These are phyloP conservation scores for Paratrypauchen microcephalus DNA, from an alignment of 2,797 vertebrate species.

Conservation along the genomic window DNA sequence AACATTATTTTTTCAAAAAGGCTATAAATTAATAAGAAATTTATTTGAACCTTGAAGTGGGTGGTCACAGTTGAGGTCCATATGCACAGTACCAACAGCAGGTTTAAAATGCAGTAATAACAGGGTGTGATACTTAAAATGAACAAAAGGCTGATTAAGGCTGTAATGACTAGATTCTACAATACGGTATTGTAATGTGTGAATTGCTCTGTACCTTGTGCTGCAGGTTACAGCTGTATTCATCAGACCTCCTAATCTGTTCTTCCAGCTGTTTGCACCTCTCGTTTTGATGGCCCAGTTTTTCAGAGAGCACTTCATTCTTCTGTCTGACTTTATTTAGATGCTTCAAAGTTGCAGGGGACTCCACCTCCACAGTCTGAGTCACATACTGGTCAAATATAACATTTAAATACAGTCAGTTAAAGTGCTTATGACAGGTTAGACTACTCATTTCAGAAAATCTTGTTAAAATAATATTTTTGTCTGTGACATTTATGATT, in stretches of 20 bases:
- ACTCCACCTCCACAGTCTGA: slow-evolving; percentile 80
- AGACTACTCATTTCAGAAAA: too few relatives aligned
- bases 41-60: too few relatives aligned
- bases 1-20: too few relatives aligned
- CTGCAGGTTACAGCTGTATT: slow-evolving; percentile 77
- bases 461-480: too few relatives aligned
- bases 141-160: background rate
- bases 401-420: background rate
- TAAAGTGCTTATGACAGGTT: background rate
- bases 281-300: slow-evolving; percentile 74
- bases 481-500: too few relatives aligned
- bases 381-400: slow-evolving; percentile 73
- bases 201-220: slow-evolving; percentile 74
- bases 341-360: slow-evolving; percentile 70
- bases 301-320: slow-evolving; percentile 73
- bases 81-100: too few relatives aligned
- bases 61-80: too few relatives aligned
- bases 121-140: background rate
- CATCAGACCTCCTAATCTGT: slow-evolving; percentile 79
- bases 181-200: background rate
- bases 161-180: background rate
- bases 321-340: slow-evolving; percentile 74
- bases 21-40: too few relatives aligned
- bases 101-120: background rate
- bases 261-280: slow-evolving; percentile 79